Evolutionary conservation across 2,797 vertebrate genomes (phyloP).

Genomic region (Aselliscus stoliczkanus): DNA sequence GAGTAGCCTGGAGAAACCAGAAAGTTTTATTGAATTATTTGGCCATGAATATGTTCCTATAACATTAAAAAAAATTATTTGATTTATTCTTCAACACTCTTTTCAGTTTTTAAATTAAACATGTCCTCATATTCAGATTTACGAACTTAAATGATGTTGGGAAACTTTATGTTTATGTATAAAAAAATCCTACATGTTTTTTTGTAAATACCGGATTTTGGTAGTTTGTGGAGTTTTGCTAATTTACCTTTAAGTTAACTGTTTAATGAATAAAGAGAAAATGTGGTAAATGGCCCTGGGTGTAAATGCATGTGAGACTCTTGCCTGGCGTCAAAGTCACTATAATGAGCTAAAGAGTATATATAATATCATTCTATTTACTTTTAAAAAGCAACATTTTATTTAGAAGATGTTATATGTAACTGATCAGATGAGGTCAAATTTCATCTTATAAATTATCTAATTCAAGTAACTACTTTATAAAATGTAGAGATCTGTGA

Average conservation of each 20-base stretch:
- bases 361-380: not conserved
- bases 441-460: not conserved
- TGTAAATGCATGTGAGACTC: not conserved
- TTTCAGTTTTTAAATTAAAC: conserved; percentile 28
- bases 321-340: not conserved
- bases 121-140: not conserved
- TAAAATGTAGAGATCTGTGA: not conserved
- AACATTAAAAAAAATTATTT: not conserved
- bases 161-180: not conserved
- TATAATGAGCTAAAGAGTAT: not conserved
- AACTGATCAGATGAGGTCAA: not conserved
- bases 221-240: not conserved
- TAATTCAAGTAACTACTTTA: not conserved
- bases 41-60: not conserved
- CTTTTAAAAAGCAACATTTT: not conserved
- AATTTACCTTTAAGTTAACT: not conserved
- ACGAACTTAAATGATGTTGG: not conserved
- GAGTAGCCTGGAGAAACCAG: not conserved
- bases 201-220: conserved; percentile 18
- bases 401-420: not conserved
- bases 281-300: not conserved
- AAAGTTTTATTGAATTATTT: not conserved
- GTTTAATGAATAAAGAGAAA: not conserved
- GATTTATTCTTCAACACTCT: not conserved
- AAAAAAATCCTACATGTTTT: not conserved